phyloP scores from a whole-genome alignment of 2,797 vertebrate genomes.

The Semotilus atromaculatus region DNA sequence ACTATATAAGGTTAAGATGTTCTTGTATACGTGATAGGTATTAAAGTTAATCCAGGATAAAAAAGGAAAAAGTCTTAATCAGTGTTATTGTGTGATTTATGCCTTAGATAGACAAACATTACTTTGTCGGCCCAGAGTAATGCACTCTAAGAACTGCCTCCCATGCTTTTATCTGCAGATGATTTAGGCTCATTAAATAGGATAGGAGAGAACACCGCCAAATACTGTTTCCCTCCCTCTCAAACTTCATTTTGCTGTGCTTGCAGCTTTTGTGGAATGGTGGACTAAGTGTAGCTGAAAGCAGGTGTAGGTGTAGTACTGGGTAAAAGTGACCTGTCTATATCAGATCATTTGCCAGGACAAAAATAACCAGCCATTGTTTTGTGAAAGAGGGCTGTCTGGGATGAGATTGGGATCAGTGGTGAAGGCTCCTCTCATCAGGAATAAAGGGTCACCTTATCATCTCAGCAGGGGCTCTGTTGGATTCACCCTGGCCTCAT shows the following conservation, averaged over 20 bases:
- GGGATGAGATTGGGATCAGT: constrained; percentile 57
- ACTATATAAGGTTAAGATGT: constrained; percentile 15
- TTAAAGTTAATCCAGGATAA: constrained; percentile 23
- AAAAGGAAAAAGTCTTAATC: not conserved
- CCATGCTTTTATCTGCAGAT: constrained; percentile 10
- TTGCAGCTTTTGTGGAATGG: not conserved
- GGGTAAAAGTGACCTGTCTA: constrained; percentile 3
- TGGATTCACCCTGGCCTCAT: constrained; percentile 52
- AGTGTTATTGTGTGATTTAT: constrained; percentile 6
- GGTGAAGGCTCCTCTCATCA: constrained; percentile 35
- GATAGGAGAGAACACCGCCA: not conserved
- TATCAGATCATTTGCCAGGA: constrained; percentile 33
- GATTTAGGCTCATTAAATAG: constrained; percentile 17
- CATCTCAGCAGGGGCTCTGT: constrained; percentile 59
- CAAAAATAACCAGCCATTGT: constrained; percentile 43
- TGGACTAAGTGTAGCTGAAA: not conserved
- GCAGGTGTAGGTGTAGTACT: not conserved
- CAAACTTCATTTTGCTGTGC: not conserved
- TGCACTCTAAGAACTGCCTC: constrained; percentile 2
- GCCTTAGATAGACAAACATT: constrained; percentile 20
- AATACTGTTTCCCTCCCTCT: not conserved
- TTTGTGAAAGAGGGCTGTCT: constrained; percentile 37
- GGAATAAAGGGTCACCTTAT: constrained; percentile 59
- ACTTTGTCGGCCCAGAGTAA: constrained; percentile 1
- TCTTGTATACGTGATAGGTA: constrained; percentile 21